Conservation (phyloP, 2,888 invertebrate species). For the Seira musarum region DNA sequence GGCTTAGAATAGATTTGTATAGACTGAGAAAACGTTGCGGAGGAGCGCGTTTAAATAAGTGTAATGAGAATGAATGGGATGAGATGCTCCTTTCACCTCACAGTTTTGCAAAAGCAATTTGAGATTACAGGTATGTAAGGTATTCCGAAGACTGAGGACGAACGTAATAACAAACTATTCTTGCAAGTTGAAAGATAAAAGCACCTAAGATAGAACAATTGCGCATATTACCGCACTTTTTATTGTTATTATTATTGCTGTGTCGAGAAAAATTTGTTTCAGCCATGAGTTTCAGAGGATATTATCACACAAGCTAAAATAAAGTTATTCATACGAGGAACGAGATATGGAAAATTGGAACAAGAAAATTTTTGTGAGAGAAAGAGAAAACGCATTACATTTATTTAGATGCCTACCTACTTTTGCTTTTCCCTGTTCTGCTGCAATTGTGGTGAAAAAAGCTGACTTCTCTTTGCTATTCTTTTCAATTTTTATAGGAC, state of each 20-base stretch:
- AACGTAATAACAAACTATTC: background rate
- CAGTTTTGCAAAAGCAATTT: too few species aligned
- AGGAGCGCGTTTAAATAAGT: background rate
- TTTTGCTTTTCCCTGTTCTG: background rate
- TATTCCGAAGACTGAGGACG: too few species aligned
- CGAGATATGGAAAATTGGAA: slow-evolving; percentile 1
- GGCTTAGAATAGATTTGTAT: background rate
- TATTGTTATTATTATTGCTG: slow-evolving; percentile 19
- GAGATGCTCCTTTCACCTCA: background rate
- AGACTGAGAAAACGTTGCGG: background rate
- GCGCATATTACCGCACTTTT: slow-evolving; percentile 11
- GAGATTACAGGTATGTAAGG: too few species aligned
- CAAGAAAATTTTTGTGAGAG: background rate
- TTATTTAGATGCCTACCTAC: background rate
- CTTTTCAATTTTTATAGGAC: slow-evolving; percentile 42
- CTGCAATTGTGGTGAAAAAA: background rate
- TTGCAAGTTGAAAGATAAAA: background rate
- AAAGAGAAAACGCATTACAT: slow-evolving; percentile 10
- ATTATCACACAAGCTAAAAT: slow-evolving; percentile 3
- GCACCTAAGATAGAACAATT: slow-evolving; percentile 4
- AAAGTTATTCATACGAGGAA: slow-evolving; percentile 17
- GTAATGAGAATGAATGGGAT: slow-evolving; percentile 1
- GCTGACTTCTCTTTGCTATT: slow-evolving; percentile 22
- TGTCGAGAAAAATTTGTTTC: slow-evolving; percentile 5
- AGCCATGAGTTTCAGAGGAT: background rate